Conservation (phyloP, 2,113 vertebrate genomes). For the Archilochus colubris region DNA sequence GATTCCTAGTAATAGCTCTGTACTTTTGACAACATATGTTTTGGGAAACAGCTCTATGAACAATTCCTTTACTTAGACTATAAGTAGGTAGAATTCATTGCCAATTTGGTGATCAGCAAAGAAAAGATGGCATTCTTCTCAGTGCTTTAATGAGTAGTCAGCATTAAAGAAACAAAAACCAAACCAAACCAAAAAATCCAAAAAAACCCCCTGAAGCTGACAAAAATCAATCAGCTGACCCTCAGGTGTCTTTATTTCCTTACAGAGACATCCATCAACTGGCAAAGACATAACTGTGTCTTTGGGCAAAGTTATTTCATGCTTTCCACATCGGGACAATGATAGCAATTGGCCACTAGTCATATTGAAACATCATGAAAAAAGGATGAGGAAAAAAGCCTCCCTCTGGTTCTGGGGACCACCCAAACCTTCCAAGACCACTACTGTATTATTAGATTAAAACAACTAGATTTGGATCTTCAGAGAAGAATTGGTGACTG, state of each 20-base stretch:
- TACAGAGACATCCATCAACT: not conserved
- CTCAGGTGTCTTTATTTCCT: not conserved
- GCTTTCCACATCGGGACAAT: not conserved
- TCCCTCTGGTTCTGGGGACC: not conserved
- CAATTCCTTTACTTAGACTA: not conserved
- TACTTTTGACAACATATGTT: not conserved
- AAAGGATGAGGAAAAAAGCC: not conserved
- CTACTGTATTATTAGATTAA: not conserved
- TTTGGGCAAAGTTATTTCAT: constrained; percentile 34
- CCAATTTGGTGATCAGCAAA: not conserved
- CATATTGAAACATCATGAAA: not conserved
- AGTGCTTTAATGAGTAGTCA: not conserved
- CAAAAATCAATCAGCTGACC: not conserved
- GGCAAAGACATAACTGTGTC: not conserved
- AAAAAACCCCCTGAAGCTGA: not conserved
- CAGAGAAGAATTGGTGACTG: not conserved
- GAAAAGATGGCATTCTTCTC: not conserved
- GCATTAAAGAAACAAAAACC: not conserved
- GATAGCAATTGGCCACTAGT: not conserved
- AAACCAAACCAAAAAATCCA: not conserved
- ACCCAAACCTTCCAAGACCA: not conserved
- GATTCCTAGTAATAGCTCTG: not conserved
- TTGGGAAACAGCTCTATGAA: not conserved
- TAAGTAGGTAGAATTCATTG: not conserved
- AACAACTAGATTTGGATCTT: not conserved